Evolutionary conservation across 1,140 invertebrate genomes (phyloP), one percentile per base, ranked within the genome.

Genomic region (Lepidotrigona ventralis): DNA sequence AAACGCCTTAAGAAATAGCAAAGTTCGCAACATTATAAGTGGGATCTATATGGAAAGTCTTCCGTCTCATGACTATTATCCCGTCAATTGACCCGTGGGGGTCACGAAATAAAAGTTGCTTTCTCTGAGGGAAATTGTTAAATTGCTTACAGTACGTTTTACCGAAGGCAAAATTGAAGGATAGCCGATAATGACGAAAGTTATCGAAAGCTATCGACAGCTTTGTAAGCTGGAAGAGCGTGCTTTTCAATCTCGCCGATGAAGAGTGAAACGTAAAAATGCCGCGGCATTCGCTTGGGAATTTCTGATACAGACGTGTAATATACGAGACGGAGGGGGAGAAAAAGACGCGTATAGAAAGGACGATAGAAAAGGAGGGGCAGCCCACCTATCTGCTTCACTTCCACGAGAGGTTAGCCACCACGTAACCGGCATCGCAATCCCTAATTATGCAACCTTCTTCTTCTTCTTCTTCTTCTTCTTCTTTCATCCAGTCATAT

Each of bases 381-480:
- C 63, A 29, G 80, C 60, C 19, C 58, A 46, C 56, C 75, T 81
- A 82, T 82, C 72, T 73, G 82, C 73, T 73, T 81, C 85, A 77
- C 72, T 85, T 89, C 85, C 77, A 84, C 74, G 81, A 86, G 81
- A 74, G 84, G 80, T 86, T 87, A 81, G 72, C 74, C 72, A 69
- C 86, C 63, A 87, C 69, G 87, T 86, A 88, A 88, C 86, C 68
- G 77, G 69, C 88, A 91, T 91, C 86, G 89, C 90, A 91, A 91
- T 91, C 88, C 88, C 71, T 91, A 91, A 91, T 91, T 91, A 91
- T 91, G 90, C 90, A 91, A 91, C 87, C 74, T 85, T 90, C 79
- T 85, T 79, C 72, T 81, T 58, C 73, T 85, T 90, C 78, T 33
- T 33, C 29, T 85, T 79, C 71, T 80, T 56, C 69, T 75, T 82